A percentile compares a stretch with the other conserved stretches of the same genome.
Evolutionary conservation across 2,113 vertebrate genomes (phyloP).

Genomic region (Dipodomys merriami): DNA sequence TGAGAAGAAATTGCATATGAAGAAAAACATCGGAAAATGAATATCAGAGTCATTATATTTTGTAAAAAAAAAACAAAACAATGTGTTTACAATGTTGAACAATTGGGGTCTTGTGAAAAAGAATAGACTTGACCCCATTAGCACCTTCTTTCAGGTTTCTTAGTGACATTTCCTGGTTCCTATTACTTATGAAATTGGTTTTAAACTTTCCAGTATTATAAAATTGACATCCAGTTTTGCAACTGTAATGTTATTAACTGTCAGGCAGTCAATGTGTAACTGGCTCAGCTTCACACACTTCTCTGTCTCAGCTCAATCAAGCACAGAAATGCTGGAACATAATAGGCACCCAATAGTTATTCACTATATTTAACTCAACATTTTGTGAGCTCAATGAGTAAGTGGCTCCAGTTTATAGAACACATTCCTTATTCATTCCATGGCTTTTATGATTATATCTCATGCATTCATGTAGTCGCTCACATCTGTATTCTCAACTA

Average conservation of each 20-base stretch:
- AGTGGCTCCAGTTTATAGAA: not conserved
- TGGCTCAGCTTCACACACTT: not conserved
- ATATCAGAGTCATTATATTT: not conserved
- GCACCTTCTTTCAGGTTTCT: not conserved
- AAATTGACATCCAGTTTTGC: not conserved
- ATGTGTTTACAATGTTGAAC: conserved; percentile 7
- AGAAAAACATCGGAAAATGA: conserved; percentile 10
- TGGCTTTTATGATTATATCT: not conserved
- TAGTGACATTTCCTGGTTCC: not conserved
- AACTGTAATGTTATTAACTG: not conserved
- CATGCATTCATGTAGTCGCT: not conserved
- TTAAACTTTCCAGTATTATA: conserved; percentile 29
- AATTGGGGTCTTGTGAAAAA: not conserved
- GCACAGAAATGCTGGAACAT: not conserved
- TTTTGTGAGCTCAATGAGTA: not conserved
- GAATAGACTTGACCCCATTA: not conserved
- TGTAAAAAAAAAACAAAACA: not conserved
- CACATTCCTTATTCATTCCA: not conserved
- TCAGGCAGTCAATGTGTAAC: not conserved
- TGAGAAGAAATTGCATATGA: not conserved
- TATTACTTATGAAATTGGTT: conserved; percentile 14
- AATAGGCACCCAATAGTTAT: not conserved
- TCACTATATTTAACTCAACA: not conserved
- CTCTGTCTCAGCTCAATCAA: not conserved
- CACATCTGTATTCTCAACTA: too few relatives aligned